Evolutionary conservation across 1,140 invertebrate genomes (phyloP), one percentile per base, ranked within the genome.

Genomic region (Acromyrmex echinatior): DNA sequence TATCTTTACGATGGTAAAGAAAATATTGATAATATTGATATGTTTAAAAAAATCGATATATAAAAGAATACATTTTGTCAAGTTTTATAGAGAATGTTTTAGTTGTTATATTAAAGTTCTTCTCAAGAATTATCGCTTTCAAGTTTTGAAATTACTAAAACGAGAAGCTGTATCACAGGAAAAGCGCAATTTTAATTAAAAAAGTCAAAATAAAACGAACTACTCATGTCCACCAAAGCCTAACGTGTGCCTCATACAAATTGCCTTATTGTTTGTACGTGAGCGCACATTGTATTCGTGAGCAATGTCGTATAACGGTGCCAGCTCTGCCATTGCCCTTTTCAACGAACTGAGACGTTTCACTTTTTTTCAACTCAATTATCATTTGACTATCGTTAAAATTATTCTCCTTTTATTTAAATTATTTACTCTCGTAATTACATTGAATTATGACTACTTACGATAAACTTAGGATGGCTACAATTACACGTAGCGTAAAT

Each of bases 281-380:
- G 76, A 79, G 77, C 77, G 56, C 12, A 66, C 60, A 58, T 49
- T 66, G 77, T 62, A 49, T 16, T 45, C 62, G 28, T 31, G 76
- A 79, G 45, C 18, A 79, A 79, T 49, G 77, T 49, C 77, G 6
- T 49, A 62, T 66, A 79, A 79, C 77, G 77, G 77, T 79, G 77
- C 18, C 45, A 18, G 39, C 62, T 66, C 28, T 66, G 77, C 45
- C 39, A 31, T 49, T 51, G 77, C 39, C 18, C 18, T 79, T 66
- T 49, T 3, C 60, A 79, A n/a, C 28, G 39, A 49, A 31, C 39
- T 31, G 39, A 14, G 18, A 9, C 45, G 77, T 79, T 66, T 79
- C 45, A 79, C 21, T 79, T 66, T 65, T 51, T 79, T 66, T 79
- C 31, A n/a, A 16, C 10, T 60, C n/a, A 31, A 78, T 16, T 63